Conservation (phyloP, 2,888 invertebrate genomes). For the Hoplodrina blanda region DNA sequence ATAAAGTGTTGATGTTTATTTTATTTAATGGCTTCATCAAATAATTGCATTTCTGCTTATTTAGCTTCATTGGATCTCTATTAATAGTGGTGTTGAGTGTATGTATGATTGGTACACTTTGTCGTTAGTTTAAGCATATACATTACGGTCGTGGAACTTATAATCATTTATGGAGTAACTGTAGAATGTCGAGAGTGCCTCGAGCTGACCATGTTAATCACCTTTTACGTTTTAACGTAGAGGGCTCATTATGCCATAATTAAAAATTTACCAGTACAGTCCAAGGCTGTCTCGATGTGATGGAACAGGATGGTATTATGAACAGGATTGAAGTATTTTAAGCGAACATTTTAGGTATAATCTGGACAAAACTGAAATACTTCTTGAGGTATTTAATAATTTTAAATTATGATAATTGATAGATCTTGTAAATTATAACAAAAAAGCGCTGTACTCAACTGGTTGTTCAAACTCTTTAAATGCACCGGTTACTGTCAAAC, state of each 20-base stretch:
- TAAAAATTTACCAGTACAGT: neutral
- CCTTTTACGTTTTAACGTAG: conserved; percentile 1
- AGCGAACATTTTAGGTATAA: neutral
- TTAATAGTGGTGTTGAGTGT: no score
- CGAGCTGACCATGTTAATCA: neutral
- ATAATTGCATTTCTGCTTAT: conserved; percentile 11
- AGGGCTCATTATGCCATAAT: neutral
- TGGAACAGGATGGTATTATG: neutral
- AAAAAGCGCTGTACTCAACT: neutral
- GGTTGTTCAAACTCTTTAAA: neutral
- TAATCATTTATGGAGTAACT: conserved; percentile 13
- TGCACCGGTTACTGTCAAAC: neutral
- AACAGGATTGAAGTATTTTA: conserved; percentile 1
- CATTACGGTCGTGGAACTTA: neutral
- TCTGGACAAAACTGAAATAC: no score
- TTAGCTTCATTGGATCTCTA: neutral
- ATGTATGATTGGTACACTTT: neutral
- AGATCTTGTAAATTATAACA: no score
- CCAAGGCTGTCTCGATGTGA: neutral
- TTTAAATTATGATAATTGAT: no score
- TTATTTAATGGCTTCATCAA: neutral
- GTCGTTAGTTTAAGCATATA: conserved; percentile 22
- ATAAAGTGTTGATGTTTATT: neutral
- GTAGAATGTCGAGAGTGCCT: conserved; percentile 4
- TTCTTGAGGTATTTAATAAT: no score